These are phyloP conservation scores for Aurelia sp. DNA, from an alignment of 30 jellyfish, hydroid and myxozoan genomes.

Conservation along the genomic window DNA sequence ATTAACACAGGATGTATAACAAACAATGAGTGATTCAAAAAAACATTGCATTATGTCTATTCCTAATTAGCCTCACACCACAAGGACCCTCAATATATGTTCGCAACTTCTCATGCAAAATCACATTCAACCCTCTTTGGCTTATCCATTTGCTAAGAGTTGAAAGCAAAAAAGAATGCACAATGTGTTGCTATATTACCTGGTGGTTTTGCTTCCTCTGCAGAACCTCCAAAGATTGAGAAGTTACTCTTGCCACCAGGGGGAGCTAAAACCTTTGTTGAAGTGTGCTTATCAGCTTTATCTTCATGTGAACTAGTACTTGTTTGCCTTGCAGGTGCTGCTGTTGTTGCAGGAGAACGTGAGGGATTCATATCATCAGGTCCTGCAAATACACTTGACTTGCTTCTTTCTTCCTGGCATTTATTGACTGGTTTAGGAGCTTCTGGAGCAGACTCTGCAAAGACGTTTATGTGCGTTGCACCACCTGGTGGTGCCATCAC, in stretches of 20 bases:
- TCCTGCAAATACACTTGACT: slow-evolving; percentile 78
- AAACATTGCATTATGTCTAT: no score
- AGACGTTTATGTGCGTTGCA: slow-evolving; percentile 67
- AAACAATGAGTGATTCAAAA: no score
- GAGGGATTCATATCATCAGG: slow-evolving; percentile 73
- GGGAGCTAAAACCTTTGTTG: slow-evolving; percentile 70
- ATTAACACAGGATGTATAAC: no score
- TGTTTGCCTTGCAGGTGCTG: slow-evolving; percentile 31
- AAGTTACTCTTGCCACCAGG: slow-evolving; percentile 67
- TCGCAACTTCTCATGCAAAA: no score
- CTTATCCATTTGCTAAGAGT: no score
- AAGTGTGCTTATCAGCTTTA: slow-evolving; percentile 34
- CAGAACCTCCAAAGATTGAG: slow-evolving; percentile 43
- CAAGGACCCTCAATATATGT: no score
- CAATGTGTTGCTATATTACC: slow-evolving; percentile 5
- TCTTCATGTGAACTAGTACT: slow-evolving; percentile 24
- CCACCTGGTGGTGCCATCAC: slow-evolving; percentile 94
- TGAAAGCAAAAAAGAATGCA: no score
- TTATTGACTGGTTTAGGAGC: slow-evolving; percentile 70
- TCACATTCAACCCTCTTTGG: no score
- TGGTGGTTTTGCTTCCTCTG: slow-evolving; percentile 37
- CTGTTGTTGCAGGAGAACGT: slow-evolving; percentile 37
- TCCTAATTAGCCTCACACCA: no score
- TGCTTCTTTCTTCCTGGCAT: slow-evolving; percentile 70
- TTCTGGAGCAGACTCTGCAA: slow-evolving; percentile 72